Evolutionary conservation across 2,888 invertebrate genomes (phyloP).

Genomic region (Pseudoips prasinana): DNA sequence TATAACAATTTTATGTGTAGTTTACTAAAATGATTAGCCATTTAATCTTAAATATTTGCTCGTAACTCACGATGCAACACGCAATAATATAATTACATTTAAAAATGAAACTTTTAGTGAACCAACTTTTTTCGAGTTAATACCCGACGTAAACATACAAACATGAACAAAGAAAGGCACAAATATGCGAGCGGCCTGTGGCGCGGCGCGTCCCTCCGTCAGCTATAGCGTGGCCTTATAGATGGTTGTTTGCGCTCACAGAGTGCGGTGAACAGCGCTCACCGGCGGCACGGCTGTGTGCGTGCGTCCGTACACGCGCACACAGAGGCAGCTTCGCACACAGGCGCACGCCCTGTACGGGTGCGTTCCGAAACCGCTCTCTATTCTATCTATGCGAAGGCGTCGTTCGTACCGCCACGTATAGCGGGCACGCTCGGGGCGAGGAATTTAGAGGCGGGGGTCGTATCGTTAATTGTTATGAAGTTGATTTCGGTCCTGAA

Average conservation of each 20-base stretch:
- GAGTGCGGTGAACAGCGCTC: slow-evolving; percentile 83
- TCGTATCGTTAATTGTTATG: slow-evolving; percentile 83
- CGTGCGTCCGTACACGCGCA: slow-evolving; percentile 52
- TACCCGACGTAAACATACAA: slow-evolving; percentile 3
- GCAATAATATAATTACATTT: no score
- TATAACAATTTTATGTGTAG: no score
- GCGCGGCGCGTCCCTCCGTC: slow-evolving; percentile 73
- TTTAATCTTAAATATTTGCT: no score
- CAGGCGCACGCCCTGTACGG: slow-evolving; percentile 55
- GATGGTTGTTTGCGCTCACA: slow-evolving; percentile 83
- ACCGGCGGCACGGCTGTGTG: slow-evolving; percentile 72
- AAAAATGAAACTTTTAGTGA: no score
- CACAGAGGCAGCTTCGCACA: slow-evolving; percentile 48
- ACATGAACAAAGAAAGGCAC: slow-evolving; percentile 45
- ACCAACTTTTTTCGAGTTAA: no score
- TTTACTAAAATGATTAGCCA: no score
- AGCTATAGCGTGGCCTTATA: slow-evolving; percentile 83
- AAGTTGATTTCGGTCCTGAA: slow-evolving; percentile 82
- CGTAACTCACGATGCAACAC: no score
- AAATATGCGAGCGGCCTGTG: slow-evolving; percentile 55
- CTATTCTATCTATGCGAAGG: slow-evolving; percentile 83
- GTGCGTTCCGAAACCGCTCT: slow-evolving; percentile 83
- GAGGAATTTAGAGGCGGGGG: slow-evolving; percentile 82
- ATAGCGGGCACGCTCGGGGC: slow-evolving; percentile 81
- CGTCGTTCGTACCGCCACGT: slow-evolving; percentile 80